Conservation (phyloP, 2,888 invertebrate genomes). For the Eumacrocentrus americanus region DNA sequence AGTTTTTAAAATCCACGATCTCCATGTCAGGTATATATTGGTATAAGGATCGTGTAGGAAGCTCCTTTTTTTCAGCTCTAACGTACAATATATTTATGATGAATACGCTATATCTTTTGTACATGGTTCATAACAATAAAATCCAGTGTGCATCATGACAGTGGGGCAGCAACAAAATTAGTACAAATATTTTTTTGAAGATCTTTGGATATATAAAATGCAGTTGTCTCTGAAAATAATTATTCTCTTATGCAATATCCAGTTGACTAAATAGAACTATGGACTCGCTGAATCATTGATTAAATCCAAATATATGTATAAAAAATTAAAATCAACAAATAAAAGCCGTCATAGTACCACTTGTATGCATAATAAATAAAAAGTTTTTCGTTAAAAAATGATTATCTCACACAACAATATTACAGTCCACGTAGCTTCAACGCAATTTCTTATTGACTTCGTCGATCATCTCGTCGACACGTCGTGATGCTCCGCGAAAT, state of each 20-base stretch:
- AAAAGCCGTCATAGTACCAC: not conserved
- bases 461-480: constrained; percentile 82
- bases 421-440: constrained; percentile 49
- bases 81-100: not conserved
- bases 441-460: constrained; percentile 73
- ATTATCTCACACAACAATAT: constrained; percentile 5
- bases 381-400: not conserved
- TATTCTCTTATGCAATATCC: not conserved
- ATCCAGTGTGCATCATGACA: not conserved
- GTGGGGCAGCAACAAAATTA: too few relatives aligned
- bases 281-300: not conserved
- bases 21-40: too few relatives aligned
- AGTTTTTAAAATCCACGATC: not conserved
- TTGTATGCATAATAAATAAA: not conserved
- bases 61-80: not conserved
- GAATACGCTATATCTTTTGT: not conserved
- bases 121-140: not conserved
- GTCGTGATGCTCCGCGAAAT: constrained; percentile 80
- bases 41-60: too few relatives aligned
- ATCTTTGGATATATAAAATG: not conserved
- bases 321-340: constrained; percentile 15
- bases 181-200: not conserved
- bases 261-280: not conserved
- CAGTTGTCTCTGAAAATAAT: not conserved
- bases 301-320: constrained; percentile 12